Conservation (phyloP, 2,888 invertebrate species). For the Muscina levida region DNA sequence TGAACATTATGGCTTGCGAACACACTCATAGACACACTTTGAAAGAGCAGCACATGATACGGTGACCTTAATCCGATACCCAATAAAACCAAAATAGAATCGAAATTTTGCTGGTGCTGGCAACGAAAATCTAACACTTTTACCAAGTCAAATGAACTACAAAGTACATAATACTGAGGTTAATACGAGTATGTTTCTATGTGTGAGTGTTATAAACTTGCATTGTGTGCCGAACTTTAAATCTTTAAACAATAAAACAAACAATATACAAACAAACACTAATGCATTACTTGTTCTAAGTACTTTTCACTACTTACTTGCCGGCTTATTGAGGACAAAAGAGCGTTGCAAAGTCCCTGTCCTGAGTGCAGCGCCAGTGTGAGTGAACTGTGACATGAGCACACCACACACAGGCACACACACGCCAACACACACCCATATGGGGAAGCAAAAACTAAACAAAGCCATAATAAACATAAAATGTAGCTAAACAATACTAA, state of each 20-base stretch:
- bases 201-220: background rate
- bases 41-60: too few species aligned
- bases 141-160: too few species aligned
- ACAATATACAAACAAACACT: slow-evolving; percentile 29
- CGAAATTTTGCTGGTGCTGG: too few species aligned
- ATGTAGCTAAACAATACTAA: slow-evolving; percentile 58
- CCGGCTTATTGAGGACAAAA: background rate
- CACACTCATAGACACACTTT: too few species aligned
- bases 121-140: too few species aligned
- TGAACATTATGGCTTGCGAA: too few species aligned
- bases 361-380: background rate
- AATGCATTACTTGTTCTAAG: slow-evolving; percentile 30
- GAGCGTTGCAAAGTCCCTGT: background rate
- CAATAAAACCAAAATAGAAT: too few species aligned
- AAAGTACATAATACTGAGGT: too few species aligned
- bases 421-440: too few species aligned
- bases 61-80: too few species aligned
- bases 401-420: background rate
- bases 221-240: background rate
- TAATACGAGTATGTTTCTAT: too few species aligned
- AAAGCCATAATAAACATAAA: slow-evolving; percentile 40
- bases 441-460: background rate
- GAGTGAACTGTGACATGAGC: background rate
- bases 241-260: slow-evolving; percentile 25
- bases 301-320: slow-evolving; percentile 19